A percentile compares a stretch with the other conserved stretches of the same genome.
Evolutionary conservation across 2,113 vertebrate species (phyloP).

Genomic region (Fukomys damarensis): DNA sequence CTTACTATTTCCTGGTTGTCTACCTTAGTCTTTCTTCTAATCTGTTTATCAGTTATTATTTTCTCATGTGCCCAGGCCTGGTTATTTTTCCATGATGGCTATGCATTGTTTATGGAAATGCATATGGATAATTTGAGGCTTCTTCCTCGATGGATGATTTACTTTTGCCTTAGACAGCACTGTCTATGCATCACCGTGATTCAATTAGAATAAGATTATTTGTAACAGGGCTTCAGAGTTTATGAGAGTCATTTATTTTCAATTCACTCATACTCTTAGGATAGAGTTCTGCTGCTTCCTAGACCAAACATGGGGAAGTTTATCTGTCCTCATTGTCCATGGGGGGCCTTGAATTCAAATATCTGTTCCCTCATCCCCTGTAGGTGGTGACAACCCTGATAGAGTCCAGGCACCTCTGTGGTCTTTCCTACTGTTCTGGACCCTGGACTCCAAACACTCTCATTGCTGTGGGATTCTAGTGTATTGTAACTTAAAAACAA

Average conservation of each 20-base stretch:
- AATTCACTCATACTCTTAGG: neutral
- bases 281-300: neutral
- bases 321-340: neutral
- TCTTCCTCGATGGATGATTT: neutral
- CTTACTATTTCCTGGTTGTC: neutral
- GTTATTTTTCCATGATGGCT: conserved; percentile 18
- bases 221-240: neutral
- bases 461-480: neutral
- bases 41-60: neutral
- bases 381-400: neutral
- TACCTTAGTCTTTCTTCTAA: neutral
- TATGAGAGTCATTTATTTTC: neutral
- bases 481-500: neutral
- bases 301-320: neutral
- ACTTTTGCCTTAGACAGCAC: neutral
- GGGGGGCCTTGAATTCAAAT: neutral
- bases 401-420: neutral
- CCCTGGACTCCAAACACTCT: neutral
- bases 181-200: neutral
- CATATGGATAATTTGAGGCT: neutral
- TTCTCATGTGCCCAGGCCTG: neutral
- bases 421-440: neutral
- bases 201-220: conserved; percentile 11
- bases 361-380: too few relatives aligned
- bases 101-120: neutral